Evolutionary conservation across 2,797 vertebrate species (phyloP), one percentile per base, ranked within the genome.

Genomic region (Staurois parvus): DNA sequence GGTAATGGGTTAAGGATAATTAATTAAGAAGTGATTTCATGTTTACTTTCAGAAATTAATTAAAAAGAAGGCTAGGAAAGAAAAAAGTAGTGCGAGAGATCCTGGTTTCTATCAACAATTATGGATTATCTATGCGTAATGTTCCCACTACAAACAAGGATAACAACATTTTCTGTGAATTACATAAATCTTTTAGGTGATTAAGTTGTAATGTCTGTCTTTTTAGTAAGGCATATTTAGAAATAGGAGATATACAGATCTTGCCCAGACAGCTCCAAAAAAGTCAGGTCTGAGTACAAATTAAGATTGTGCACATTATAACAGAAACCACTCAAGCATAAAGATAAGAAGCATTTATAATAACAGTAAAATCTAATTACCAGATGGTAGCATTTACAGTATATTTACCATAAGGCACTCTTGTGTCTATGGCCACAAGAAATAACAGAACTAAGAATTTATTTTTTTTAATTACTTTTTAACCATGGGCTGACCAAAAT

Each of bases 21-120:
- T 74, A 81, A 86, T 78, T 34, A 79, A 87, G 34, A 75, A 67
- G 40, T 76, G 69, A 82, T 83, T 83, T 66, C 48, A 78, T 67
- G 80, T 78, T 77, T 83, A 76, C 52, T 76, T 86, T 77, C 75
- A 77, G 77, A 86, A 78, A 73, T 21, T 82, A 77, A 86, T 78
- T 78, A 83, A 67, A 72, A 66, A 32, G 56, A 29, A 56, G 76
- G 24, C 24, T 78, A 40, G 52, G 68, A 17, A 19, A 26, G 24
- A 72, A 67, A 48, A 37, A n/a, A 76, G 72, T 32, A 52, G 56
- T 40, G 62, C 42, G 40, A 17, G 21, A 30, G 34, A 86, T 72
- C 32, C 85, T 86, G 85, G 85, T 52, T 77, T 64, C 15, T 73
- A 82, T 86, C 79, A 86, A 77, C 45, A 34, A 19, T n/a, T 64